A percentile compares a stretch with the other conserved stretches of the same genome.
Evolutionary conservation across 2,113 vertebrate species (phyloP).

Genomic region (Albula goreensis): DNA sequence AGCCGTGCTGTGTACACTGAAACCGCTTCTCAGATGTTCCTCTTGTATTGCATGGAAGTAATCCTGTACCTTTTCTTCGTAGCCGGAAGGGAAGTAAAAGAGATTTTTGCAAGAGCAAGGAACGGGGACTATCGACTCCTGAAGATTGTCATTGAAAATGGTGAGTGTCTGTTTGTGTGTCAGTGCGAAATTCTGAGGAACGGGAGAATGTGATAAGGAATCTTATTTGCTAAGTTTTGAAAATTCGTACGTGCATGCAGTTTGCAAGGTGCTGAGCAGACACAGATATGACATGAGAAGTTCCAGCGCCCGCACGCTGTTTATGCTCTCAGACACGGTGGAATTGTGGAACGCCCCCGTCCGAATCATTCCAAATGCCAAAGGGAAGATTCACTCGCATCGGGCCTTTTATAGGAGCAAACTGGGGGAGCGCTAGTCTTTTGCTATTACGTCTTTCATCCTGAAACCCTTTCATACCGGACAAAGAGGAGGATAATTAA

Average conservation of each 20-base stretch:
- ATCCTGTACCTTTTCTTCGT: constrained; percentile 34
- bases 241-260: too few species aligned
- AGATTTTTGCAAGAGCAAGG: constrained; percentile 85
- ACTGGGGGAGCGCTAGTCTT: too few species aligned
- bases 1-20: not conserved
- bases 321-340: too few species aligned
- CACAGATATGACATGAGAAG: too few species aligned
- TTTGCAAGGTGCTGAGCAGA: too few species aligned
- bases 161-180: constrained; percentile 70
- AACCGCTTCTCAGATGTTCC: not conserved
- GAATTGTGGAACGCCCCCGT: too few species aligned
- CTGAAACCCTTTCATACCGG: not conserved
- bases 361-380: too few species aligned
- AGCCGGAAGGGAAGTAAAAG: constrained; percentile 87
- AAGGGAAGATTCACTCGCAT: too few species aligned
- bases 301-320: too few species aligned
- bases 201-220: not conserved
- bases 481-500: not conserved
- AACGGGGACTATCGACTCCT: constrained; percentile 87
- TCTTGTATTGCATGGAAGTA: not conserved
- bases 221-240: too few species aligned
- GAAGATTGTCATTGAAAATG: constrained; percentile 90
- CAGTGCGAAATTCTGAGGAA: not conserved
- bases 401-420: too few species aligned
- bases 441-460: not conserved